Base-by-base conservation (phyloP, 2,888 invertebrate species). In the Pantelozetes paolii region DNA sequence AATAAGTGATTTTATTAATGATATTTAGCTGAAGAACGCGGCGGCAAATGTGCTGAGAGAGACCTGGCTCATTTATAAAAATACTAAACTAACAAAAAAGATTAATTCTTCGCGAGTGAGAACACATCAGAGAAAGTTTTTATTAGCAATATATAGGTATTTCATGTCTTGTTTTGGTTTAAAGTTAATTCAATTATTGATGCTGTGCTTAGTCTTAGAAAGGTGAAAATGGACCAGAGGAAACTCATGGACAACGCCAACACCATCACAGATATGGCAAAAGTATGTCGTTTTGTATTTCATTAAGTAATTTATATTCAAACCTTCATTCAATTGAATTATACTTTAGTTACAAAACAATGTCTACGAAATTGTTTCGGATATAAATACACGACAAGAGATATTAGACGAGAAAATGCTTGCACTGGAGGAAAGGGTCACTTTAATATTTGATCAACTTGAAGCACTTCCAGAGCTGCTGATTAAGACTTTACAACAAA, bases 41-140 rank as follows among this genome's bases (percentile, higher is more conserved):
- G 99, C 99, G 79, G 99, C 99, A 78, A 99, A 99, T 85, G 99
- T 99, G 80, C 87, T 99, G 79, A 88, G 99, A 80, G 99, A 99
- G 86, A 99, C 99, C 80, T 99, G 99, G 99, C 89, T 99, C 83
- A 99, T 99, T 84, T 99, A 99, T 86, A 99, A 99, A 86, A 94
- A 99, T 85, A 98, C 99, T 81, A 91, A 97, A 83, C 89, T 99
- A 81, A 96, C 95, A 82, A 96, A 96, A 86, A 89, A 96, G 83
- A 94, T 98, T 76, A 94, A 97, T 85, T 91, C 94, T 76, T 91
- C 94, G 80, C 89, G 94, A 84, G 97, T 99, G 80, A 88, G 99
- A 82, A 92, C 96, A 78, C 99, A 99, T 85, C 99, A 99, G 85
- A 88, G 99, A 84, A 99, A 99, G 86, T 99, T 99, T 86, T 89